Base-by-base conservation (phyloP, 1,140 invertebrate species). In the Danaus plexippus region DNA sequence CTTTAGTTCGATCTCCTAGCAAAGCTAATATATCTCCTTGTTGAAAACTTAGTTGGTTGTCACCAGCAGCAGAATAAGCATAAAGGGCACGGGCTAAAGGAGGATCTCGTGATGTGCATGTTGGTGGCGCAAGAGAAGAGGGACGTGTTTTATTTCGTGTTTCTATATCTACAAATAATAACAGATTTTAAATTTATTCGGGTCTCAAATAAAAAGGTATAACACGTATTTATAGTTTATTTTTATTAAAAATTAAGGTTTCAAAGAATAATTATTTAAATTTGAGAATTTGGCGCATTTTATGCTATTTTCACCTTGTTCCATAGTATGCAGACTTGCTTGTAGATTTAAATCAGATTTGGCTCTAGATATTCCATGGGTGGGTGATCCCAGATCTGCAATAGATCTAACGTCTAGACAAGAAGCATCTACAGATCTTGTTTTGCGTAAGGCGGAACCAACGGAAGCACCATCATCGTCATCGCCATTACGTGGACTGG, bases 1-100 rank as follows among this genome's bases (percentile, higher is more conserved):
- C 96, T 78, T 97, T 96, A 71, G 95, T 96, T 60, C 95, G 90
- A 67, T 96, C 95, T 76, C 96, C 96, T 63, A 97, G 92, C 60
- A 97, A 81, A 8, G 94, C 92, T 15, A 98, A 93, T 53, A 95
- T 88, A 83, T 98, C 96, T 62, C 95, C 95, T 85, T 97, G 95
- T 55, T 95, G 91, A 85, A 97, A 98, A 70, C 94, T 95, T 43
- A 97, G 89, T 85, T 97, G 96, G 87, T 96, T 96, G 67, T 97
- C 96, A 6, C 95, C 95, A 52, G 94, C 95, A 12, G 95, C 95
- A 47, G 96, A 89, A 86, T 97, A 97, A 45, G 95, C 94, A 71
- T 97, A 97, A 10, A 97, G 87, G 9, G 96, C 95, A 61, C 94
- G 90, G 1, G 94, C 95, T 45, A 96, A 83, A 1, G 91, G 90